Base-by-base conservation (phyloP, 1,140 invertebrate genomes). In the Fopius arisanus region DNA sequence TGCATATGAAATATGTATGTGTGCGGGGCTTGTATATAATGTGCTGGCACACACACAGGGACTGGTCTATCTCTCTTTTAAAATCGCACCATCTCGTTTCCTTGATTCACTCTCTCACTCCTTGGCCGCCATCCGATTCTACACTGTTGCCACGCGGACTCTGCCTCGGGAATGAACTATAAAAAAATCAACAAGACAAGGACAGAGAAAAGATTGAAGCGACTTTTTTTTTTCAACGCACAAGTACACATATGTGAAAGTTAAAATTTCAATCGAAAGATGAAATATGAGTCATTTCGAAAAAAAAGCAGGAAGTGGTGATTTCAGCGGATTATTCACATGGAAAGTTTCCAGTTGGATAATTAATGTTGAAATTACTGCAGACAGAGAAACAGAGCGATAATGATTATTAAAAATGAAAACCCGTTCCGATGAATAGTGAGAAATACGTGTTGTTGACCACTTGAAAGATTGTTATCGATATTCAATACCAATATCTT, bases 181-280 rank as follows among this genome's bases (percentile, higher is more conserved):
- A 2, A 73, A 72, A 67, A 73, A 67, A 73, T 10, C 7, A 26
- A 41, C 28, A 67, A 51, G 16, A 65, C n/a, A 65, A 33, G n/a
- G 14, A 3, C 16, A n/a, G 16, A 16, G 33, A 65, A n/a, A 33
- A 31, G 16, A 65, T 16, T 28, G 23, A 62, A 28, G n/a, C n/a
- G n/a, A n/a, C n/a, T n/a, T n/a, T n/a, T n/a, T 29, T 59, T 59
- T 59, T 26, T 9, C 54, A 2, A 31, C 62, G 29, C 28, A 21
- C 5, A 62, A 29, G 26, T n/a, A n/a, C n/a, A n/a, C 71, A 73
- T 67, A 73, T 73, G 71, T 73, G 71, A 73, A 73, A 73, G 71
- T 73, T 67, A n/a, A 70, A 19, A 67, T 54, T 48, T 67, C 16
- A 67, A 43, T 43, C 40, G 40, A 14, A n/a, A 54, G 48, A 67